Percentiles rank a stretch among this genome's conserved stretches.
These are phyloP conservation scores for Cinclus mexicanus DNA, from an alignment of 2,113 vertebrate species.

Conservation along the genomic window DNA sequence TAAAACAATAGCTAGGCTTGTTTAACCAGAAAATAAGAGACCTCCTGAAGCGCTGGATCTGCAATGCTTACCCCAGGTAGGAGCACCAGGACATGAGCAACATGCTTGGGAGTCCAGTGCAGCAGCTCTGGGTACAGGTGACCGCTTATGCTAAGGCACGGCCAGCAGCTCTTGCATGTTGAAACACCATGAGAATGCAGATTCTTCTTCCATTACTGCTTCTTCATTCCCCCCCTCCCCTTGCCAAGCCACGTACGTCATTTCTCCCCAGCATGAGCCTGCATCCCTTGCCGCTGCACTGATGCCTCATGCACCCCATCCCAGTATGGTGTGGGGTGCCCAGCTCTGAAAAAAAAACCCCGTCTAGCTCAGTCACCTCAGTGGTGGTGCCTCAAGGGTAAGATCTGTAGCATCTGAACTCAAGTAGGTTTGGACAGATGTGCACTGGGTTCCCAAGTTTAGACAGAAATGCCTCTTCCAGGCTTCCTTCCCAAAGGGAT, in stretches of 20 bases:
- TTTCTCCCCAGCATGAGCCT: not conserved
- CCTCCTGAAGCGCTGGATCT: not conserved
- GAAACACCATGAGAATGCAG: too few relatives aligned
- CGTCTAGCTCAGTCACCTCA: not conserved
- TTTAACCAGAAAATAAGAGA: not conserved
- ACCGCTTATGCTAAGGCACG: accelerated
- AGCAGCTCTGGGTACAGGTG: not conserved
- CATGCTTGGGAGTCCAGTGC: not conserved
- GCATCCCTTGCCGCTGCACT: not conserved
- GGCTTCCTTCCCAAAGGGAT: not conserved
- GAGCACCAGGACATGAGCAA: not conserved
- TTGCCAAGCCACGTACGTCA: not conserved
- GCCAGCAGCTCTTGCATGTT: not conserved
- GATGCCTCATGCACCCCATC: not conserved
- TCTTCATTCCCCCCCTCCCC: not conserved
- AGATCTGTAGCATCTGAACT: not conserved
- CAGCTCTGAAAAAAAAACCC: too few relatives aligned
- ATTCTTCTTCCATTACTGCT: not conserved
- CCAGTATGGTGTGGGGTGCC: not conserved
- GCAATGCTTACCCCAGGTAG: accelerated
- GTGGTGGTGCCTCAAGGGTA: not conserved
- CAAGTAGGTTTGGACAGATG: not conserved
- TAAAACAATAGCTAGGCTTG: not conserved
- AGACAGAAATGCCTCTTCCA: not conserved
- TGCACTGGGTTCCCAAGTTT: not conserved